These are phyloP conservation scores for Torymus tubicola DNA, from an alignment of 2,888 invertebrate genomes.

Conservation along the genomic window DNA sequence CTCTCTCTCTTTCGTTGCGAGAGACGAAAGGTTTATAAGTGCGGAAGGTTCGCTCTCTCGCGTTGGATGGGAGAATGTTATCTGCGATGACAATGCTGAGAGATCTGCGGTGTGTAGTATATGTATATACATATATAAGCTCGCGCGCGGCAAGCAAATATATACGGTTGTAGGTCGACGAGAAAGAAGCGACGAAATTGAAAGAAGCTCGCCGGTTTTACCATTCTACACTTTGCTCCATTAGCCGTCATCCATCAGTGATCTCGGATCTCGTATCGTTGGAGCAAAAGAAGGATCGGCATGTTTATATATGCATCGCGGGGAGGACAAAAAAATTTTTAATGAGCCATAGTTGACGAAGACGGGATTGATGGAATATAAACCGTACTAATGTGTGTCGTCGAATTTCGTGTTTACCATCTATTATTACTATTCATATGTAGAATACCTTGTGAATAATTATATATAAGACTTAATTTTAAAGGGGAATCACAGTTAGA, in stretches of 20 bases:
- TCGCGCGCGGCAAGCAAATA: background rate
- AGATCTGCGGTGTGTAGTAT: constrained; percentile 3
- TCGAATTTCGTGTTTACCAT: background rate
- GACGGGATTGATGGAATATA: too few species aligned
- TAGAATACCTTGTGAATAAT: too few species aligned
- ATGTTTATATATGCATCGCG: too few species aligned
- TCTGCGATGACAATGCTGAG: constrained; percentile 70
- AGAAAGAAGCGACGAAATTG: constrained; percentile 39
- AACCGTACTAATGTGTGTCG: too few species aligned
- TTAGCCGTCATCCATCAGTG: constrained; percentile 8
- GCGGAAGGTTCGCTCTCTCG: constrained; percentile 55
- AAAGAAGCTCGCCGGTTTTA: background rate
- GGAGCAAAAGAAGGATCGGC: background rate
- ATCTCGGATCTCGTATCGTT: too few species aligned
- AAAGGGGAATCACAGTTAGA: too few species aligned
- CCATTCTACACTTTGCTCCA: constrained; percentile 36
- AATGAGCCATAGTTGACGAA: too few species aligned
- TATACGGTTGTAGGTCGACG: constrained; percentile 24
- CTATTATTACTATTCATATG: too few species aligned
- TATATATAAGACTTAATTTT: too few species aligned
- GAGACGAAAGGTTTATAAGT: constrained; percentile 62
- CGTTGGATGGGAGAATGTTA: constrained; percentile 61
- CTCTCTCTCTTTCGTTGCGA: constrained; percentile 32
- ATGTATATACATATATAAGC: too few species aligned
- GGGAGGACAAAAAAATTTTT: too few species aligned